Conservation (phyloP, 2,797 vertebrate genomes). For the Cichlasoma orientale region DNA sequence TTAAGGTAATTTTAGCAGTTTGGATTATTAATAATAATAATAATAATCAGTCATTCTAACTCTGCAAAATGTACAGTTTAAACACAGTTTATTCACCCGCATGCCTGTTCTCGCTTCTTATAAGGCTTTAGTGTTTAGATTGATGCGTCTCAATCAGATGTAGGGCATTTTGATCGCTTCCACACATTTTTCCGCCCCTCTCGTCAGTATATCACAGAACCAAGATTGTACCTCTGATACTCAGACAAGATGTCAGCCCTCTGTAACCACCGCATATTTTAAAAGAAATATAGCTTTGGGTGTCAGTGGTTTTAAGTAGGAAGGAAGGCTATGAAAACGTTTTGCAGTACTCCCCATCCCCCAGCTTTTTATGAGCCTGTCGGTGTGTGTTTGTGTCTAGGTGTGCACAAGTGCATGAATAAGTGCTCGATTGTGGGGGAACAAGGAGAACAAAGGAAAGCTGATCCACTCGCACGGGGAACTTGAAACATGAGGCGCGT, state of each 20-base stretch:
- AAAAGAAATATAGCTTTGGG: conserved; percentile 15
- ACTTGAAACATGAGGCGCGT: conserved; percentile 42
- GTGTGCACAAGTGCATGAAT: conserved; percentile 57
- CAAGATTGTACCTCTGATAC: neutral
- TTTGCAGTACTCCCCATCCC: conserved; percentile 25
- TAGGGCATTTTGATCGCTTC: neutral
- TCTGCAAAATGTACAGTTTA: neutral
- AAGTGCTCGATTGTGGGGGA: conserved; percentile 30
- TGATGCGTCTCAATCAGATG: neutral
- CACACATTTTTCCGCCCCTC: neutral
- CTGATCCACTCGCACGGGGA: conserved; percentile 40
- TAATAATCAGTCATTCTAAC: neutral
- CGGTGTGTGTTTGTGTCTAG: conserved; percentile 35
- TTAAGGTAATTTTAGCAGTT: neutral
- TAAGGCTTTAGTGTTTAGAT: neutral
- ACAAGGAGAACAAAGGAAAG: conserved; percentile 64
- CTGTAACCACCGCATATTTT: conserved; percentile 27
- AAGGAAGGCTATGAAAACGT: conserved; percentile 36
- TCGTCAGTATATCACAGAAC: neutral
- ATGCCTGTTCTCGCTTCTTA: neutral
- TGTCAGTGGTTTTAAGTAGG: conserved; percentile 19
- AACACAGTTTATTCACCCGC: fast-evolving
- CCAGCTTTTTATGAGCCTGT: conserved; percentile 48
- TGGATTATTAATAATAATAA: neutral
- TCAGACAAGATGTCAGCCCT: conserved; percentile 7